phyloP scores from a whole-genome alignment of 1,140 invertebrate genomes.

The Leptinotarsa texana region DNA sequence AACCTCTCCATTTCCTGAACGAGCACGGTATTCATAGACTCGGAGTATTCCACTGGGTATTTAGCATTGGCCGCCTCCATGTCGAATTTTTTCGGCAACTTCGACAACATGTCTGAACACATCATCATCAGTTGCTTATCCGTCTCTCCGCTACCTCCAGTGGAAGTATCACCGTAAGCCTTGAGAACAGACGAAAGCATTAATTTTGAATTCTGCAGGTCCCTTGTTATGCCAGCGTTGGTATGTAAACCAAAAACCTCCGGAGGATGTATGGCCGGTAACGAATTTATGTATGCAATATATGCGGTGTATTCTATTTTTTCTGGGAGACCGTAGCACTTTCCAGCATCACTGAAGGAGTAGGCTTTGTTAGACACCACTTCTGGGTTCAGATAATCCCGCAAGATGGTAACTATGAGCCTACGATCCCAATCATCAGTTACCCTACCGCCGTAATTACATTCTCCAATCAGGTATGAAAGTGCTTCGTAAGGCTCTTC shows the following conservation, averaged over 20 bases:
- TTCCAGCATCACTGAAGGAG: conserved; percentile 61
- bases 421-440: conserved; percentile 92
- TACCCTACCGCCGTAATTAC: conserved; percentile 94
- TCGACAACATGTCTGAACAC: conserved; percentile 73
- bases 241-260: conserved; percentile 87
- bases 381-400: conserved; percentile 75
- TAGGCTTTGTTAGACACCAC: conserved; percentile 69
- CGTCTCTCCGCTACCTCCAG: conserved; percentile 62
- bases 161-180: conserved; percentile 64
- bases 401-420: conserved; percentile 79
- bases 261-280: conserved; percentile 70
- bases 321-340: conserved; percentile 67
- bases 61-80: conserved; percentile 69
- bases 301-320: conserved; percentile 71
- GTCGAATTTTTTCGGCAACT: conserved; percentile 76
- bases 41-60: conserved; percentile 81
- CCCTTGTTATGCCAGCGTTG: conserved; percentile 83
- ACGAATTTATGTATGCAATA: conserved; percentile 68
- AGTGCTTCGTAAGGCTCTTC: conserved; percentile 84
- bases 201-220: conserved; percentile 71
- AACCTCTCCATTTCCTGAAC: conserved; percentile 91
- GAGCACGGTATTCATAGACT: conserved; percentile 94
- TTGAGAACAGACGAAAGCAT: conserved; percentile 62
- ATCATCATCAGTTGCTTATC: conserved; percentile 60
- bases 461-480: conserved; percentile 89